phyloP scores from a whole-genome alignment of 2,797 vertebrate genomes.

The Platyrinchus mystaceus region DNA sequence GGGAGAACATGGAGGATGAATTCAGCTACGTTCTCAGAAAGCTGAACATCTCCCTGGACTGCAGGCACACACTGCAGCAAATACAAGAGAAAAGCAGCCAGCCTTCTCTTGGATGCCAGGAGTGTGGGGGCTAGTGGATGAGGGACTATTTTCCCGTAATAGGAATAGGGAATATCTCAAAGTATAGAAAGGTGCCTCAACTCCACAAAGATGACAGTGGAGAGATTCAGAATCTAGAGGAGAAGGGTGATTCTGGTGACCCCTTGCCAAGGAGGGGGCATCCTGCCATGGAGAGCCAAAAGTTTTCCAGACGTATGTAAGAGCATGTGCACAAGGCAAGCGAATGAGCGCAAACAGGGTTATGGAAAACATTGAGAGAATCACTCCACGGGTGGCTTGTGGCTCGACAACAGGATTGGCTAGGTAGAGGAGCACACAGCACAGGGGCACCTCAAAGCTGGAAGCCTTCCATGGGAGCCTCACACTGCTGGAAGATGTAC shows the following conservation, averaged over 20 bases:
- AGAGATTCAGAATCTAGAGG: slow-evolving; percentile 73
- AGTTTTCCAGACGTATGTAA: slow-evolving; percentile 80
- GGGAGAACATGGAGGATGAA: slow-evolving; percentile 59
- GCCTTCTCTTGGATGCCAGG: slow-evolving; percentile 52
- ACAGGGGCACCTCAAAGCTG: slow-evolving; percentile 86
- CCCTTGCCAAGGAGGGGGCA: slow-evolving; percentile 71
- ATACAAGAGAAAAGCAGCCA: slow-evolving; percentile 65
- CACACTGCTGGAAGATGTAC: slow-evolving; percentile 98
- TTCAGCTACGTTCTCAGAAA: slow-evolving; percentile 51
- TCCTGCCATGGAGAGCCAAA: slow-evolving; percentile 77
- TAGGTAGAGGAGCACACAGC: slow-evolving; percentile 68
- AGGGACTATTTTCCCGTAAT: slow-evolving; percentile 58
- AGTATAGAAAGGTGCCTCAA: slow-evolving; percentile 67
- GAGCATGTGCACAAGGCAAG: slow-evolving; percentile 82
- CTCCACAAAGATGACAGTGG: slow-evolving; percentile 59
- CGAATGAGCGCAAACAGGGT: slow-evolving; percentile 80
- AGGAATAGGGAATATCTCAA: slow-evolving; percentile 65
- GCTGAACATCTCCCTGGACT: slow-evolving; percentile 69
- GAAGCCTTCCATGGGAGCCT: slow-evolving; percentile 98
- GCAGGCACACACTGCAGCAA: slow-evolving; percentile 65
- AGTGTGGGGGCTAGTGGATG: slow-evolving; percentile 49
- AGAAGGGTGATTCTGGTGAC: slow-evolving; percentile 68
- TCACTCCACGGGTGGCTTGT: slow-evolving; percentile 76
- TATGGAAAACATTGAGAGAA: slow-evolving; percentile 80
- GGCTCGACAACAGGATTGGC: slow-evolving; percentile 76